phyloP scores from a whole-genome alignment of 2,113 vertebrate species.

The Entelurus aequoreus region DNA sequence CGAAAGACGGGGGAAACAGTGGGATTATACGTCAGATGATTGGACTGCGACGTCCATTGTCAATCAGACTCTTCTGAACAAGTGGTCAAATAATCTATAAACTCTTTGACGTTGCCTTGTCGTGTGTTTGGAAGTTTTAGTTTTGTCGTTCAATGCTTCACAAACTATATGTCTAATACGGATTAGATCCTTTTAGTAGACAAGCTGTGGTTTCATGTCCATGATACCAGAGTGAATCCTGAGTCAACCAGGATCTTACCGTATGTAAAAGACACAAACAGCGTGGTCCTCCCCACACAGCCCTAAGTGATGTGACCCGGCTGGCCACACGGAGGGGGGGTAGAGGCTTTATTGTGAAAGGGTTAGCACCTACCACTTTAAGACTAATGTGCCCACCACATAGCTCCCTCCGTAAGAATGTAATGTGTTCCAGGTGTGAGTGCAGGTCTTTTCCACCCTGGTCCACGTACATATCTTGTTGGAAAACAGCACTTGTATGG shows the following conservation, averaged over 20 bases:
- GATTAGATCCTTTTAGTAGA: too few relatives aligned
- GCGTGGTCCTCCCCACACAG: slow-evolving; percentile 5
- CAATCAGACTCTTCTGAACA: too few relatives aligned
- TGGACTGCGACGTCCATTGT: too few relatives aligned
- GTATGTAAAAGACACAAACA: background rate
- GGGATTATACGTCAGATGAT: too few relatives aligned
- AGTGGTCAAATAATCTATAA: too few relatives aligned
- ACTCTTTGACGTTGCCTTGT: too few relatives aligned
- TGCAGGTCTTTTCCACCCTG: background rate
- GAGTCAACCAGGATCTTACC: background rate
- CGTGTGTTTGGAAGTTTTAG: too few relatives aligned
- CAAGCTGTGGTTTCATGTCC: too few relatives aligned
- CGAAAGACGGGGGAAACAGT: too few relatives aligned
- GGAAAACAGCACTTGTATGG: background rate
- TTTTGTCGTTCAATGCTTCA: too few relatives aligned
- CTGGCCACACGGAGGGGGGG: slow-evolving; percentile 18
- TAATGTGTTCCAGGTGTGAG: slow-evolving; percentile 64
- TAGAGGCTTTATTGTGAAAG: slow-evolving; percentile 55
- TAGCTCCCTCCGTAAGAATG: slow-evolving; percentile 34
- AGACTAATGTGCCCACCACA: slow-evolving; percentile 49
- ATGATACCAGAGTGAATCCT: background rate
- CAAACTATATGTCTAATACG: too few relatives aligned
- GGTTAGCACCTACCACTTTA: slow-evolving; percentile 48
- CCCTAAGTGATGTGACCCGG: slow-evolving; percentile 40
- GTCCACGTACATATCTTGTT: background rate